These are phyloP conservation scores for Chaetodon trifascialis DNA, from an alignment of 2,113 vertebrate genomes.

Conservation along the genomic window DNA sequence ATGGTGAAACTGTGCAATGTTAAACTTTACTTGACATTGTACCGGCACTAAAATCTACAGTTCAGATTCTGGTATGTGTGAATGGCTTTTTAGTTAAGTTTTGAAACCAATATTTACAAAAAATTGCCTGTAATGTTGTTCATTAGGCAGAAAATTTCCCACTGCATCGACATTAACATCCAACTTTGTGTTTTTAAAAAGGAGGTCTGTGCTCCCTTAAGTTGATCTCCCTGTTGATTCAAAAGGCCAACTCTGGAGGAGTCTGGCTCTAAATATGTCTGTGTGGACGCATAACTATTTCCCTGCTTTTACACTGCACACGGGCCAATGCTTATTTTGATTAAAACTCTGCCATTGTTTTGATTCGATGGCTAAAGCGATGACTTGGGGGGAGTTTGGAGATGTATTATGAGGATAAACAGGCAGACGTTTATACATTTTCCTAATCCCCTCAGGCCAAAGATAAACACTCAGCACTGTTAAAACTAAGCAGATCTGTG, in stretches of 20 bases:
- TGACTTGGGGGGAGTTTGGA: constrained; percentile 39
- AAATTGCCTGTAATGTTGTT: not conserved
- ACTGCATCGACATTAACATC: constrained; percentile 12
- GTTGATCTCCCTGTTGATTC: constrained; percentile 8
- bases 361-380: constrained; percentile 52
- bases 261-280: constrained; percentile 19
- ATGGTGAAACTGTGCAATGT: constrained; percentile 15
- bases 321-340: constrained; percentile 59
- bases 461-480: constrained; percentile 67
- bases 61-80: not conserved
- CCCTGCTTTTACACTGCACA: constrained; percentile 18
- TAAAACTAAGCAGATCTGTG: constrained; percentile 30
- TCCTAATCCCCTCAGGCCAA: constrained; percentile 59
- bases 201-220: not conserved
- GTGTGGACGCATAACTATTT: constrained; percentile 24
- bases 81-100: not conserved
- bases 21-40: constrained; percentile 26
- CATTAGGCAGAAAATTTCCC: not conserved
- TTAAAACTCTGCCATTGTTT: constrained; percentile 64
- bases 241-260: constrained; percentile 2
- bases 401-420: constrained; percentile 66
- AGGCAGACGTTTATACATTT: constrained; percentile 58
- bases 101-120: constrained; percentile 14
- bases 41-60: not conserved
- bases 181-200: constrained; percentile 12